Evolutionary conservation across 2,888 invertebrate species (phyloP).

Genomic region (Cyclophora punctaria): DNA sequence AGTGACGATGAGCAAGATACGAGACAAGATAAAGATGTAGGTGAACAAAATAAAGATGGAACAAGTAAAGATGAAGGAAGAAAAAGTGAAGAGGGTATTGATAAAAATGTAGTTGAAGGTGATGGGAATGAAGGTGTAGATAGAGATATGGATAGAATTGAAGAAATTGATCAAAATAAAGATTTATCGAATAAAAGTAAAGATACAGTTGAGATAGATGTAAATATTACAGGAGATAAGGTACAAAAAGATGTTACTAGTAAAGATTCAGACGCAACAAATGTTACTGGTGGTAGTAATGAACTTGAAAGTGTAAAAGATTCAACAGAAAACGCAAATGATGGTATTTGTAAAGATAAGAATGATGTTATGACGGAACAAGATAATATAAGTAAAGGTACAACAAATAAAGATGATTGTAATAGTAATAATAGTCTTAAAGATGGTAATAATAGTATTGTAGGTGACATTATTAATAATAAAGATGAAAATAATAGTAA

Average conservation of each 20-base stretch:
- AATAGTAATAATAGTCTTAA: not conserved
- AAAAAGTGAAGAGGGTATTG: not conserved
- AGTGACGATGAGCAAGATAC: conserved; percentile 7
- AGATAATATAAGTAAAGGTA: not conserved
- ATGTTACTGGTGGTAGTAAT: conserved; percentile 15
- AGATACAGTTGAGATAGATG: not conserved
- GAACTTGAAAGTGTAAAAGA: not conserved
- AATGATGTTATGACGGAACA: too few species aligned
- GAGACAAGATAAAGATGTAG: conserved; percentile 1
- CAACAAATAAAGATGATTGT: not conserved
- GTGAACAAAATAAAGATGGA: conserved; percentile 1
- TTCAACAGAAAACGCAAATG: not conserved
- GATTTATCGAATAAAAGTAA: not conserved
- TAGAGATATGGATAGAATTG: not conserved
- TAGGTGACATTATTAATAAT: not conserved
- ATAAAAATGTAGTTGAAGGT: not conserved
- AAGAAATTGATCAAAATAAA: conserved; percentile 1
- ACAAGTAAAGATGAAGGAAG: not conserved
- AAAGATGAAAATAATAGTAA: not conserved
- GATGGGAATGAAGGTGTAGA: not conserved
- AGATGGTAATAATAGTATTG: not conserved
- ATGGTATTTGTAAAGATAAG: too few species aligned
- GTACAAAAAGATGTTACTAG: conserved; percentile 10
- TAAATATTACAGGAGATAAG: conserved; percentile 2
- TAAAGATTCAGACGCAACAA: conserved; percentile 6